A percentile compares a stretch with the other conserved stretches of the same genome.
These are phyloP conservation scores for Sitophilus oryzae DNA, from an alignment of 1,140 invertebrate species.

Conservation along the genomic window DNA sequence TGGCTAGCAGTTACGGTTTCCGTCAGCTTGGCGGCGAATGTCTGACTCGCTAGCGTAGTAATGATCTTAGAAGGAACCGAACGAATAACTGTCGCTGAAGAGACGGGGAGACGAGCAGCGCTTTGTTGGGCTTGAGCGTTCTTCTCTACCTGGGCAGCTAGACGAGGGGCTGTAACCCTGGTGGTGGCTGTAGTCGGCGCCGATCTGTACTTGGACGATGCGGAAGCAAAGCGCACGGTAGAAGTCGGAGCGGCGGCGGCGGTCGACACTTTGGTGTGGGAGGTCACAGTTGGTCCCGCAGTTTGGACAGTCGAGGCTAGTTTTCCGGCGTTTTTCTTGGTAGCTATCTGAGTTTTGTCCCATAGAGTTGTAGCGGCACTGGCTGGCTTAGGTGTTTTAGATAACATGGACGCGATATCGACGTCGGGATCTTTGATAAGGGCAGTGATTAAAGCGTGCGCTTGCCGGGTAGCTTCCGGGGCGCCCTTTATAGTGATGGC, in stretches of 20 bases:
- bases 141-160: conserved; percentile 48
- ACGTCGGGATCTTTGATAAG: conserved; percentile 91
- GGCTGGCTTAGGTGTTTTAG: conserved; percentile 56
- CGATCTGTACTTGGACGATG: conserved; percentile 43
- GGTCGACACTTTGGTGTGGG: conserved; percentile 27
- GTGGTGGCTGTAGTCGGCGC: conserved; percentile 39
- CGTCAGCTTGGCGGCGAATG: conserved; percentile 58
- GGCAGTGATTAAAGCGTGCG: conserved; percentile 76
- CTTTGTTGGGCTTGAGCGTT: conserved; percentile 29
- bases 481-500: conserved; percentile 93
- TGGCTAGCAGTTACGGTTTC: conserved; percentile 33
- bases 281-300: conserved; percentile 22
- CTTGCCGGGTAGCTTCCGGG: conserved; percentile 85
- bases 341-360: conserved; percentile 52
- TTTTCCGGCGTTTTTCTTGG: conserved; percentile 41
- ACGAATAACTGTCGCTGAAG: conserved; percentile 39
- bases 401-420: conserved; percentile 79
- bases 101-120: conserved; percentile 6
- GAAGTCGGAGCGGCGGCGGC: conserved; percentile 14
- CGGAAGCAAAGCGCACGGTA: conserved; percentile 28
- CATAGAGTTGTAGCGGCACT: conserved; percentile 49
- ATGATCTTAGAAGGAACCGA: conserved; percentile 44
- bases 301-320: conserved; percentile 20
- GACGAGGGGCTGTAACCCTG: conserved; percentile 49
- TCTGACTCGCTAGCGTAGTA: conserved; percentile 49